These are phyloP conservation scores for Helicoverpa zea DNA, from an alignment of 1,140 invertebrate genomes.

Conservation along the genomic window DNA sequence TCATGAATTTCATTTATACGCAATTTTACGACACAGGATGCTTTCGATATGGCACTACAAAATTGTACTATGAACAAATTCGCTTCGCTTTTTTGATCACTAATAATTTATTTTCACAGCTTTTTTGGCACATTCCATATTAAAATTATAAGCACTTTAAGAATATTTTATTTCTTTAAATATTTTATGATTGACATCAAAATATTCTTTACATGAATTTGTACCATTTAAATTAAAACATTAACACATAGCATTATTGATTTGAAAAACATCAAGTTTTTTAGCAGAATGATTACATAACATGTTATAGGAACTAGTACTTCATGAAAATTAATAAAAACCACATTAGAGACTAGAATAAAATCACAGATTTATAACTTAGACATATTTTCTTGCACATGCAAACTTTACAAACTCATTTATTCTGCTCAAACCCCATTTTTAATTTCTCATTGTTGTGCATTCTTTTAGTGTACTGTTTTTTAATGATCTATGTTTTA, in stretches of 20 bases:
- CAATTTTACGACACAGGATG: slow-evolving; percentile 30
- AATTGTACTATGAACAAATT: slow-evolving; percentile 44
- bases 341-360: slow-evolving; percentile 3
- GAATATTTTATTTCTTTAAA: slow-evolving; percentile 20
- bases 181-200: slow-evolving; percentile 7
- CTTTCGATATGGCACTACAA: slow-evolving; percentile 35
- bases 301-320: not conserved
- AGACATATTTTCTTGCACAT: slow-evolving; percentile 49
- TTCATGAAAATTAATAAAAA: slow-evolving; percentile 1
- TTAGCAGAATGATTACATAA: slow-evolving; percentile 2
- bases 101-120: slow-evolving; percentile 33
- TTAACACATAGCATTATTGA: not conserved
- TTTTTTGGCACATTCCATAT: slow-evolving; percentile 35
- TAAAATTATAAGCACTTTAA: slow-evolving; percentile 26
- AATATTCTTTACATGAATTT: not conserved
- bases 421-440: slow-evolving; percentile 84
- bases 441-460: slow-evolving; percentile 76
- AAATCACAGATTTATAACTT: slow-evolving; percentile 3
- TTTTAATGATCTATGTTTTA: slow-evolving; percentile 34
- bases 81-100: slow-evolving; percentile 39
- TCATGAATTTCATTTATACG: not conserved
- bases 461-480: slow-evolving; percentile 61
- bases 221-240: slow-evolving; percentile 7
- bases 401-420: slow-evolving; percentile 77
- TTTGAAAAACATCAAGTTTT: slow-evolving; percentile 10